Evolutionary conservation across 2,888 invertebrate species (phyloP), one percentile per base, ranked within the genome.

Genomic region (Oligia strigilis): DNA sequence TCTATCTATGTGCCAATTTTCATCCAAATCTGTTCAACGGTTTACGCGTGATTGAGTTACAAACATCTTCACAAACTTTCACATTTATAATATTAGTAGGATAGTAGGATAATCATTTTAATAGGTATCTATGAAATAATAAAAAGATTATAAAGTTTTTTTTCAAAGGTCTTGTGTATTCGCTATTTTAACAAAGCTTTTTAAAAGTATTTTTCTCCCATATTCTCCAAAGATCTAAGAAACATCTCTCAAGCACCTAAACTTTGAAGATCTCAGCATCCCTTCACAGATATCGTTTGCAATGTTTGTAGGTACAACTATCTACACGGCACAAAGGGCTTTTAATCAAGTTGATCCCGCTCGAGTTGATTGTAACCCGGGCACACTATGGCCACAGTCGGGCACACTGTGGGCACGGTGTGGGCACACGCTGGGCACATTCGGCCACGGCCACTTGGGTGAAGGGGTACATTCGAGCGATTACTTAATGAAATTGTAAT

Each of bases 301-400:
- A 73, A 78, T 87, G 83, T 87, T 83, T 84, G 87, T 89, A 84
- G 74, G 77, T 87, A 81, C 78, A 79, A 60, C 77, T 76, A 62
- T 62, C 75, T 74, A 82, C 81, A 85, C 83, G 78, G 79, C 76
- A 86, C 88, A 81, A 83, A 84, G 80, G 83, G 81, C 84, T 83
- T 89, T 90, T 90, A 90, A 90, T 90, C 91, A 89, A 90, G 82
- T 89, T 85, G 90, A 89, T 90, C 89, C 90, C 83, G 80, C 72
- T 81, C 77, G 72, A 78, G 84, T 79, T 78, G 88, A 88, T 83
- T 81, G 87, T 81, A 65, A 64, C 72, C 62, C 77, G 73, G 80
- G 75, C 83, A 72, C 82, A 66, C 40, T 78, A 69, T 70, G 72
- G 83, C 81, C 81, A 78, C 65, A 78, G 46, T 69, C 49, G 74